Base-by-base conservation (phyloP, 2,113 vertebrate genomes). In the Psettodes erumei region DNA sequence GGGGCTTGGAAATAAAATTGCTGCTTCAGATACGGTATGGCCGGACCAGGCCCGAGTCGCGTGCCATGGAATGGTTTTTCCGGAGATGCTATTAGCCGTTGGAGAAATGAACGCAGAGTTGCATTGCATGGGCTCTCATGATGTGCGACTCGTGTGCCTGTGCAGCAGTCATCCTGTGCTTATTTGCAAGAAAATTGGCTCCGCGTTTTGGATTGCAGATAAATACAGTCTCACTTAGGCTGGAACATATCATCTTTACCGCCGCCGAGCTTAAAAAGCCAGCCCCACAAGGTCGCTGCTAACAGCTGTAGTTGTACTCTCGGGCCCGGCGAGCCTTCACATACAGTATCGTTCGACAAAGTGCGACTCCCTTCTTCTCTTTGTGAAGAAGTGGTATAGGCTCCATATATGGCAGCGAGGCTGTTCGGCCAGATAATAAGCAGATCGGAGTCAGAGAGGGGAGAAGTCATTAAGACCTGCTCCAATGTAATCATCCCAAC, bases 401-500 rank as follows among this genome's bases (percentile, higher is more conserved):
- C 37, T 51, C 62, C 40, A 56, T 67, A 70, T 60, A 82, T 32
- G 72, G 71, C 67, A 25, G 71, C n/a, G n/a, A 59, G 76, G 55
- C 71, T 61, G 71, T 88, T 85, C 79, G 71, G 61, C 75, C 23
- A 40, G 76, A 88, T 88, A 86, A 89, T 89, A 89, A 89, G 83
- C 80, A 76, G 69, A 81, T 75, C 88, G 76, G 71, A 90, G 78
- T 89, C 68, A 48, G 75, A 69, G 37, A n/a, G 62, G 48, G 82
- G 82, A 87, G 82, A 78, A 88, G 84, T 89, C 79, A 79, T 90
- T 85, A 88, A 88, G 88, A 86, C 76, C 80, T 71, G 82, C 75
- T 91, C 88, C 78, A 71, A 87, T 87, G 79, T 90, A 92, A 92
- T 92, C 89, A 89, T 88, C 85, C 83, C 47, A 75, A 81, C 33